Evolutionary conservation across 2,797 vertebrate genomes (phyloP).

Genomic region (Phrynocephalus guinanensis): DNA sequence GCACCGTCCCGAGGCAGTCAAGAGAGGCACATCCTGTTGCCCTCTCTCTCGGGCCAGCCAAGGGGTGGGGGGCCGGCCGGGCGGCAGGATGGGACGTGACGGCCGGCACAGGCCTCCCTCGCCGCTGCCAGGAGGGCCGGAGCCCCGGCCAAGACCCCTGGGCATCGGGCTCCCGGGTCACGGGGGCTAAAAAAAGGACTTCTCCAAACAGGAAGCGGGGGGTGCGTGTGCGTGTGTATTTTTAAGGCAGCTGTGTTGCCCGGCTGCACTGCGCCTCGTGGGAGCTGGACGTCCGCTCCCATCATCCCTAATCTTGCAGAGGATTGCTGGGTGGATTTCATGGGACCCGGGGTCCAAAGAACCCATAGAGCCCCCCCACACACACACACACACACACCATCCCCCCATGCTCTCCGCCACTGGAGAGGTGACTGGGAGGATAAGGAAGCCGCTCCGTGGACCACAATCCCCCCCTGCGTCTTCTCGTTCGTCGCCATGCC

Average conservation of each 20-base stretch:
- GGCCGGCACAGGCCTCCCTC: conserved; percentile 79
- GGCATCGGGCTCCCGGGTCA: background rate
- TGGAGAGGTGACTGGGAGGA: too few relatives aligned
- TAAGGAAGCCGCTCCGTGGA: too few relatives aligned
- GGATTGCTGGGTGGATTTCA: background rate
- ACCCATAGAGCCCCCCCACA: too few relatives aligned
- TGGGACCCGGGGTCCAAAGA: background rate
- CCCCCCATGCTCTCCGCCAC: too few relatives aligned
- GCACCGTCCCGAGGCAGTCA: conserved; percentile 73
- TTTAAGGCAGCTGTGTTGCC: background rate
- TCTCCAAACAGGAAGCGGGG: background rate
- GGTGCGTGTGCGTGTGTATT: background rate
- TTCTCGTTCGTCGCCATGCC: too few relatives aligned
- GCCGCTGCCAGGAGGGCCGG: conserved; percentile 78
- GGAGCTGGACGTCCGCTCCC: background rate
- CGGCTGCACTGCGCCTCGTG: background rate
- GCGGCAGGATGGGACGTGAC: conserved; percentile 84
- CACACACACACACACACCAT: too few relatives aligned
- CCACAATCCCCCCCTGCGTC: too few relatives aligned
- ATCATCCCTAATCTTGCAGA: background rate
- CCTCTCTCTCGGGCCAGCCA: conserved; percentile 79
- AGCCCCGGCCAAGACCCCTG: conserved; percentile 46
- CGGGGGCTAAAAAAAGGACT: background rate
- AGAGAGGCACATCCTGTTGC: conserved; percentile 81
- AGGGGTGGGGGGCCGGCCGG: conserved; percentile 34